phyloP scores from a whole-genome alignment of 2,888 invertebrate species.

The Halictus quadricinctus region DNA sequence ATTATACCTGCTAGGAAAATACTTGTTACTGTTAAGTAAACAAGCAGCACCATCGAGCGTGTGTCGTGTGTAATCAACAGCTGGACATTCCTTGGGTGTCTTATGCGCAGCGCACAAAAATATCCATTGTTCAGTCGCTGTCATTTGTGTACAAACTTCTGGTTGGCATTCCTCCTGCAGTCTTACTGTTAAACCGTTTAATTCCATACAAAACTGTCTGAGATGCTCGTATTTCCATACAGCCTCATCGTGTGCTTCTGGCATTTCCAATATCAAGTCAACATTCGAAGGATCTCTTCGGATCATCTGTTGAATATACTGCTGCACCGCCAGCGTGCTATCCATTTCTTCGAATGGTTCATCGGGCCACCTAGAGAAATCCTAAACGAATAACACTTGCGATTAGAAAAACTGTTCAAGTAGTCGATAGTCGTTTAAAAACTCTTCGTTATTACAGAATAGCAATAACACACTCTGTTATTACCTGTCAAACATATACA shows the following conservation, averaged over 20 bases:
- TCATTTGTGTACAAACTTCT: slow-evolving; percentile 99
- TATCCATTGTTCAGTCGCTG: slow-evolving; percentile 99
- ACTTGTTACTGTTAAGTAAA: slow-evolving; percentile 99
- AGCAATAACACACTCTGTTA: not conserved
- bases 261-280: slow-evolving; percentile 96
- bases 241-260: slow-evolving; percentile 98
- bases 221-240: slow-evolving; percentile 99
- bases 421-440: not conserved
- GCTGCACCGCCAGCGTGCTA: slow-evolving; percentile 98
- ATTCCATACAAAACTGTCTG: slow-evolving; percentile 99
- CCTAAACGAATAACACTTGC: slow-evolving; percentile 84
- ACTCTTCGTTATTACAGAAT: not conserved
- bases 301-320: slow-evolving; percentile 99
- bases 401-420: not conserved
- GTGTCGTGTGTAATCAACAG: slow-evolving; percentile 99
- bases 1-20: slow-evolving; percentile 97
- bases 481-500: slow-evolving; percentile 27
- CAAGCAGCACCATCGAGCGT: slow-evolving; percentile 99
- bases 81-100: slow-evolving; percentile 99
- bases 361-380: slow-evolving; percentile 99
- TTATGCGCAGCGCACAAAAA: slow-evolving; percentile 99
- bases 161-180: slow-evolving; percentile 98
- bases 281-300: slow-evolving; percentile 96
- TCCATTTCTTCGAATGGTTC: slow-evolving; percentile 99
- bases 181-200: slow-evolving; percentile 98